These are phyloP conservation scores for Danio kyathit DNA, from an alignment of 2,797 vertebrate genomes.

Conservation along the genomic window DNA sequence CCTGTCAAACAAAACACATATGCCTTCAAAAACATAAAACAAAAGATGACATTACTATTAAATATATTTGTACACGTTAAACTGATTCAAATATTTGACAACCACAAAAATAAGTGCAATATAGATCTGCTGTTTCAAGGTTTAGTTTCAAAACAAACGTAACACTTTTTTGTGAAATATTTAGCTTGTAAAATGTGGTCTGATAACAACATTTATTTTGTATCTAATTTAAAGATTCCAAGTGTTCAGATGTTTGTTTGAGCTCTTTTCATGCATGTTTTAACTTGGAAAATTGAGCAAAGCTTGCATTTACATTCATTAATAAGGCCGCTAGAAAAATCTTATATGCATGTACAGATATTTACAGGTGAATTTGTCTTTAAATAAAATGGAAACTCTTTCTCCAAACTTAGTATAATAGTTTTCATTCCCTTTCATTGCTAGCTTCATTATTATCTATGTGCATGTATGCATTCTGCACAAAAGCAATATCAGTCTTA, in stretches of 20 bases:
- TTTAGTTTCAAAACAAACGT: background rate
- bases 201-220: no score
- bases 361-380: background rate
- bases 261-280: background rate
- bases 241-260: background rate
- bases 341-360: background rate
- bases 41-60: background rate
- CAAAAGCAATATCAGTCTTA: slow-evolving; percentile 6
- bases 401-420: background rate
- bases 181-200: background rate
- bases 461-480: background rate
- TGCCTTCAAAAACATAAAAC: background rate
- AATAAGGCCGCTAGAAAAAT: background rate
- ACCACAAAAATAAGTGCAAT: background rate
- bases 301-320: background rate
- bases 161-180: background rate
- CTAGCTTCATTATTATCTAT: slow-evolving; percentile 11
- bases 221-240: background rate
- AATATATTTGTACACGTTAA: background rate
- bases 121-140: background rate
- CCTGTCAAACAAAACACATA: slow-evolving; percentile 75
- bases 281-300: background rate
- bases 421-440: background rate
- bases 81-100: background rate
- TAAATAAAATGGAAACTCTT: background rate